Percentiles rank a stretch among this genome's conserved stretches.
Evolutionary conservation across 2,888 invertebrate species (phyloP).

Genomic region (Campaea margaritaria): DNA sequence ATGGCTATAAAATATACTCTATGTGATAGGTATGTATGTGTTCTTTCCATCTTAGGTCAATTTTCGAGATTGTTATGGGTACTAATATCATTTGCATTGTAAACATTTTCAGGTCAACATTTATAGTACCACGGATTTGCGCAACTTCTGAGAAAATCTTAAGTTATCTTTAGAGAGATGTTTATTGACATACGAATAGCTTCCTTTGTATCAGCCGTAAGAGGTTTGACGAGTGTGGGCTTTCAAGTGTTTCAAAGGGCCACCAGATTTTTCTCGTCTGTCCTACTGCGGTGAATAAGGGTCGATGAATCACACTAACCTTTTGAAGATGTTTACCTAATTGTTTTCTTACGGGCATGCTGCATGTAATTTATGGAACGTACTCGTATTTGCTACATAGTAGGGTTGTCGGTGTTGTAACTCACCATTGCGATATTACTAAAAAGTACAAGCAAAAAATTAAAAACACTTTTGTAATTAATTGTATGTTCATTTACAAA

Average conservation of each 20-base stretch:
- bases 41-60: too few relatives aligned
- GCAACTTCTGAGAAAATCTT: slow-evolving; percentile 59
- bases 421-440: too few relatives aligned
- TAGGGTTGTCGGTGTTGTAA: too few relatives aligned
- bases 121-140: slow-evolving; percentile 37
- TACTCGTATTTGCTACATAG: too few relatives aligned
- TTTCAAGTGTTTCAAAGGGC: slow-evolving; percentile 51
- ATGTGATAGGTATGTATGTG: too few relatives aligned
- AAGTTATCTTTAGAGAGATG: slow-evolving; percentile 47
- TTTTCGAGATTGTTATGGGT: too few relatives aligned
- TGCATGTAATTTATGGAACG: too few relatives aligned
- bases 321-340: slow-evolving; percentile 32
- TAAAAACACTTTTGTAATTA: too few relatives aligned
- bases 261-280: slow-evolving; percentile 53
- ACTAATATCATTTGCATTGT: neutral
- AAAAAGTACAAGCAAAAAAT: too few relatives aligned
- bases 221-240: slow-evolving; percentile 48
- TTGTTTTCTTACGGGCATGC: too few relatives aligned
- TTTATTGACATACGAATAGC: slow-evolving; percentile 49
- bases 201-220: slow-evolving; percentile 54
- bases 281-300: slow-evolving; percentile 32
- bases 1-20: too few relatives aligned
- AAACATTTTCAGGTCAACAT: slow-evolving; percentile 37
- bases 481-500: too few relatives aligned
- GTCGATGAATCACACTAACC: slow-evolving; percentile 32